Evolutionary conservation across 2,888 invertebrate species (phyloP).

Genomic region (Copidosoma aretas): DNA sequence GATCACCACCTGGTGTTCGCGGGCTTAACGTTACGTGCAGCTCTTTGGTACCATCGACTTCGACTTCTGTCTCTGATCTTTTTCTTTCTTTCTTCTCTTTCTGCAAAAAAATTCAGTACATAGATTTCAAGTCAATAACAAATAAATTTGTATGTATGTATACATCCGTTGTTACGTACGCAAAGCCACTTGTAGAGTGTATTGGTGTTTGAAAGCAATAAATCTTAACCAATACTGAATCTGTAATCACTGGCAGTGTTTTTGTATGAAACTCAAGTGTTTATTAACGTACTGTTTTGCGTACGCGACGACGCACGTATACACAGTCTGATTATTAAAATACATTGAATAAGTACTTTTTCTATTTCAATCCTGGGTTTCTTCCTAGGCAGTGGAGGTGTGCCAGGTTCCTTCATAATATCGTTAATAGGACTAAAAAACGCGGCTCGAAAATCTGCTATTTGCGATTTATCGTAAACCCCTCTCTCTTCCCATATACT

Average conservation of each 20-base stretch:
- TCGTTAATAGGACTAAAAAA: slow-evolving; percentile 56
- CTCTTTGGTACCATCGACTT: slow-evolving; percentile 77
- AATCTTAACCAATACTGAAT: slow-evolving; percentile 6
- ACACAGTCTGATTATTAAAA: neutral
- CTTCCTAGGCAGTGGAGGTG: slow-evolving; percentile 63
- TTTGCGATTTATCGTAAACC: slow-evolving; percentile 82
- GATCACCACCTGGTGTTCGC: slow-evolving; percentile 80
- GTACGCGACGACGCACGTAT: no score
- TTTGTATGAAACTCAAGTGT: no score
- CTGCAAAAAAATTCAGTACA: slow-evolving; percentile 33
- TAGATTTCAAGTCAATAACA: no score
- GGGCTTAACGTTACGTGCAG: slow-evolving; percentile 81
- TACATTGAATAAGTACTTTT: slow-evolving; percentile 45
- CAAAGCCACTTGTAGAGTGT: no score
- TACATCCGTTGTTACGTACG: no score
- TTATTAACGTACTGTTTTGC: no score
- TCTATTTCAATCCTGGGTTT: slow-evolving; percentile 61
- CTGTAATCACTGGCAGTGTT: no score
- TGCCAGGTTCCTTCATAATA: slow-evolving; percentile 51
- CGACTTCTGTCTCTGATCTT: slow-evolving; percentile 66
- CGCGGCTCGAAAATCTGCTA: slow-evolving; percentile 78
- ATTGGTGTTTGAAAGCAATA: neutral
- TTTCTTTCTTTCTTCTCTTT: slow-evolving; percentile 64
- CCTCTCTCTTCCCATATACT: slow-evolving; percentile 92
- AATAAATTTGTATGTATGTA: no score